Evolutionary conservation across 2,113 vertebrate genomes (phyloP).

Genomic region (Neopipo cinnamomea): DNA sequence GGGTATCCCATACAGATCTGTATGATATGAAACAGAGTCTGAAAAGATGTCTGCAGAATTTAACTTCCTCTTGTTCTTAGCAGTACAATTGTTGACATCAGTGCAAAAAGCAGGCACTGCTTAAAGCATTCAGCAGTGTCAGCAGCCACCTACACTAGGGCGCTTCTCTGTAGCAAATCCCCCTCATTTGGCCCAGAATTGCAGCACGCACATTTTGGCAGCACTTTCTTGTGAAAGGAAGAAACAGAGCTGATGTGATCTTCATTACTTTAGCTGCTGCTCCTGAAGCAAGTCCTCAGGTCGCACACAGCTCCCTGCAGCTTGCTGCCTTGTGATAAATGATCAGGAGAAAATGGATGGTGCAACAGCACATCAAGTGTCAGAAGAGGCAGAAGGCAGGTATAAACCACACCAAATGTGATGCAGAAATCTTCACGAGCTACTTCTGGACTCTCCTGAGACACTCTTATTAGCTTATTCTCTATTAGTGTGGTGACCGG

Average conservation of each 20-base stretch:
- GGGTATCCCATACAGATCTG: not conserved
- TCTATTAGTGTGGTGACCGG: accelerated
- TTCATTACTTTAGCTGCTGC: not conserved
- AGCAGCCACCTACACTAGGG: not conserved
- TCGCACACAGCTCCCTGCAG: accelerated
- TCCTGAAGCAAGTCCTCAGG: not conserved
- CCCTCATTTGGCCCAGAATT: not conserved
- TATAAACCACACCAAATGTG: not conserved
- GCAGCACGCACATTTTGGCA: not conserved
- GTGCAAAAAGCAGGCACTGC: not conserved
- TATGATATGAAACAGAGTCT: not conserved
- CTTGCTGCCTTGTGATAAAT: not conserved
- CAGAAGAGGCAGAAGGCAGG: not conserved
- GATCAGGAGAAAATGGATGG: not conserved
- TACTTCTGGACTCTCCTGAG: not conserved
- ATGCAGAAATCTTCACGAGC: not conserved
- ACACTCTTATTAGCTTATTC: not conserved
- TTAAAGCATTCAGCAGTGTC: not conserved
- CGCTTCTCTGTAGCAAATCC: not conserved
- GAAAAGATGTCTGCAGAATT: not conserved
- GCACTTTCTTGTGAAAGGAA: accelerated
- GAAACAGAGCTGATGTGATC: not conserved
- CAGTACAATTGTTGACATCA: not conserved
- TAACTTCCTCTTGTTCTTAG: not conserved
- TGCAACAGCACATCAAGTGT: accelerated